These are phyloP conservation scores for Atherix ibis DNA, from an alignment of 2,888 invertebrate species.

Conservation along the genomic window DNA sequence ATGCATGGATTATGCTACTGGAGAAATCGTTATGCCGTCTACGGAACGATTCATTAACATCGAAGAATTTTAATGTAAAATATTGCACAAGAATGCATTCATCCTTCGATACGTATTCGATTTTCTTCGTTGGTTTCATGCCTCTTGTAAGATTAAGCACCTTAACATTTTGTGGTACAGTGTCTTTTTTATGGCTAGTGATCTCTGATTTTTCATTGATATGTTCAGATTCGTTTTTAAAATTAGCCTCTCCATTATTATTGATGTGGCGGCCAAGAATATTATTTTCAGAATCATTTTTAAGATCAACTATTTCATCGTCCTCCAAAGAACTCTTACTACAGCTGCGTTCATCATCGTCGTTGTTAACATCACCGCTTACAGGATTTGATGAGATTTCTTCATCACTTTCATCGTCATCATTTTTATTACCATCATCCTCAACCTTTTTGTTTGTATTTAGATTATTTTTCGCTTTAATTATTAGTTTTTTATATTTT, in stretches of 20 bases:
- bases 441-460: too few relatives aligned
- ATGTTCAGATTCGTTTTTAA: slow-evolving; percentile 14
- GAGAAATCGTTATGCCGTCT: slow-evolving; percentile 27
- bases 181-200: slow-evolving; percentile 15
- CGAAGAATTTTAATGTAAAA: slow-evolving; percentile 24
- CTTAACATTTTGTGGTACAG: too few relatives aligned
- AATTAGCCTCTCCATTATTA: slow-evolving; percentile 7
- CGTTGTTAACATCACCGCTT: too few relatives aligned
- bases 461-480: slow-evolving; percentile 20
- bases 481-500: slow-evolving; percentile 22
- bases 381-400: too few relatives aligned
- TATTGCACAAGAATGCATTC: slow-evolving; percentile 27
- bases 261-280: neutral
- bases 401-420: too few relatives aligned
- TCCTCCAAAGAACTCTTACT: slow-evolving; percentile 15
- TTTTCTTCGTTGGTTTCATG: slow-evolving; percentile 18
- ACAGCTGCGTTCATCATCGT: too few relatives aligned
- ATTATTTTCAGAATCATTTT: slow-evolving; percentile 10
- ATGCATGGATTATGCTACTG: slow-evolving; percentile 24
- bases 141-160: slow-evolving; percentile 13
- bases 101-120: slow-evolving; percentile 21
- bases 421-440: neutral
- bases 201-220: slow-evolving; percentile 13
- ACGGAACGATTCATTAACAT: slow-evolving; percentile 27
- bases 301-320: neutral